Percentiles rank a stretch among this genome's conserved stretches.
Evolutionary conservation across 2,888 invertebrate genomes (phyloP).

Genomic region (Drosophila ustulata): DNA sequence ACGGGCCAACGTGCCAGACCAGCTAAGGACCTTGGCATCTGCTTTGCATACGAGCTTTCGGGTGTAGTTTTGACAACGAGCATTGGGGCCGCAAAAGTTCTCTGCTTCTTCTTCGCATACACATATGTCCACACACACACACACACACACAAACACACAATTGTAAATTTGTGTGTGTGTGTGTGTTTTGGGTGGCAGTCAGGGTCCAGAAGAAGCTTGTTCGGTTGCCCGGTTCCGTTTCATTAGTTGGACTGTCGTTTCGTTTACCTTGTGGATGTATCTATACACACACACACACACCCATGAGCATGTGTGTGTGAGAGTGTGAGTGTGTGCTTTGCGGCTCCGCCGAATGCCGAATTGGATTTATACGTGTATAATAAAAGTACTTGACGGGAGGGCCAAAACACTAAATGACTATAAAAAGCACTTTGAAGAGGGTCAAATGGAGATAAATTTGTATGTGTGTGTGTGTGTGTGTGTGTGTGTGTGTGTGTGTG

Average conservation of each 20-base stretch:
- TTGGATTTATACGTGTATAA: conserved; percentile 82
- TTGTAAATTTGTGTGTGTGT: conserved; percentile 10
- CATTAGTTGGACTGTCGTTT: conserved; percentile 74
- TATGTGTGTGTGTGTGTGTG: conserved; percentile 47
- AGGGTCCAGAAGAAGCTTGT: conserved; percentile 64
- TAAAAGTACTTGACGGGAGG: conserved; percentile 82
- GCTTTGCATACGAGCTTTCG: conserved; percentile 69
- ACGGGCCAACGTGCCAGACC: conserved; percentile 31
- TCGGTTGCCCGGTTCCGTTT: conserved; percentile 70
- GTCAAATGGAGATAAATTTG: conserved; percentile 86
- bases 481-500: conserved; percentile 33
- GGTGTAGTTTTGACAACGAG: conserved; percentile 79
- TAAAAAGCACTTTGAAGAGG: conserved; percentile 85
- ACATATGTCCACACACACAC: conserved; percentile 15
- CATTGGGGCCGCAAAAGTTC: conserved; percentile 62
- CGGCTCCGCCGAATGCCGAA: conserved; percentile 75
- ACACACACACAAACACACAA: conserved; percentile 9
- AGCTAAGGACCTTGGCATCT: conserved; percentile 71
- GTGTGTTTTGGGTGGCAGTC: conserved; percentile 54
- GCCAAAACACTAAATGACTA: conserved; percentile 83
- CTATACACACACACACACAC: conserved; percentile 27
- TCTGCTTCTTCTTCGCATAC: conserved; percentile 15
- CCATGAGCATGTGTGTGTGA: conserved; percentile 5
- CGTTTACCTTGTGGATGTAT: conserved; percentile 62
- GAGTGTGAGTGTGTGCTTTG: conserved; percentile 44